phyloP scores from a whole-genome alignment of 2,113 vertebrate species.

The Plecturocebus donacophilus region DNA sequence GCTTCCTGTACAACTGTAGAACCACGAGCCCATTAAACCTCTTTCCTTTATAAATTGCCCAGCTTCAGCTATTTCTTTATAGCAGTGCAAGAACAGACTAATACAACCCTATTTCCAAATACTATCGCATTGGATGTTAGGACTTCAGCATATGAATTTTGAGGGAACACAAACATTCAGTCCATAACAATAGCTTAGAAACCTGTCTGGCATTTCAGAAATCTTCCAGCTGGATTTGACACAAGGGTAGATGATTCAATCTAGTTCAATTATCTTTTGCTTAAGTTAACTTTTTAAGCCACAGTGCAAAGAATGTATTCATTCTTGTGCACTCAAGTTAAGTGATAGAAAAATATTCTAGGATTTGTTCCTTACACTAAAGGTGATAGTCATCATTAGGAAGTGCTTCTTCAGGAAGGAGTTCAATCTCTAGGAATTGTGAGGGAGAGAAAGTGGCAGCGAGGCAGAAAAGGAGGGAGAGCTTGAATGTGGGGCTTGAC shows the following conservation, averaged over 20 bases:
- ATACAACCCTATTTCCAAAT: neutral
- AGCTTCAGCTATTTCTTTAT: no score
- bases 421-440: neutral
- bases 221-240: neutral
- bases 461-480: neutral
- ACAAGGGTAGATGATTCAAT: neutral
- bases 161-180: neutral
- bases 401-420: neutral
- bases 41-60: no score
- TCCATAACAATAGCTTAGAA: neutral
- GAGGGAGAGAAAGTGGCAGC: neutral
- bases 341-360: neutral
- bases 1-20: no score
- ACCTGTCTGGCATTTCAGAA: neutral
- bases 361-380: neutral
- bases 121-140: neutral
- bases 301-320: neutral
- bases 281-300: slow-evolving; percentile 9
- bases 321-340: neutral
- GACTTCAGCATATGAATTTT: neutral
- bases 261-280: neutral
- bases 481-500: neutral
- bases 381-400: neutral
- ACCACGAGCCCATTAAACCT: no score
- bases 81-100: no score